phyloP scores from a whole-genome alignment of 1,140 invertebrate genomes.

The Centruroides vittatus region DNA sequence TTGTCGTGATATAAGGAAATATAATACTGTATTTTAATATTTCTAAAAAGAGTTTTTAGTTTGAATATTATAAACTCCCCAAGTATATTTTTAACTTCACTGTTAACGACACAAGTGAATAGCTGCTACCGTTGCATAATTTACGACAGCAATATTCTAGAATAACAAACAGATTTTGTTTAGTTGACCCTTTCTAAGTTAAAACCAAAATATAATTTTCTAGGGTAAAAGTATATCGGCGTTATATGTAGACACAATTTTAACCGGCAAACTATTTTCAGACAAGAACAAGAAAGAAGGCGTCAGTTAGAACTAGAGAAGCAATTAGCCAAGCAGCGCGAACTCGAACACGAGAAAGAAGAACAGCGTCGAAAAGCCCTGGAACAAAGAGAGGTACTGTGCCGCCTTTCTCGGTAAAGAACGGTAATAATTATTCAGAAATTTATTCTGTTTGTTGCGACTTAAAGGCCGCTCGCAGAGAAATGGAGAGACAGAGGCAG shows the following conservation, averaged over 20 bases:
- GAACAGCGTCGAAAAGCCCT: constrained; percentile 34
- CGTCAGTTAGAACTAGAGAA: constrained; percentile 41
- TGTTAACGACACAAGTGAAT: not conserved
- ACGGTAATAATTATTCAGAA: constrained; percentile 5
- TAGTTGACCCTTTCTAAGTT: not conserved
- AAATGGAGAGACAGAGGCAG: constrained; percentile 87
- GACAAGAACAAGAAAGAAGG: constrained; percentile 44
- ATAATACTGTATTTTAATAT: too few relatives aligned
- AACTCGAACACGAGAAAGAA: constrained; percentile 47
- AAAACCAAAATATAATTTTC: not conserved
- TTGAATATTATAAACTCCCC: too few relatives aligned
- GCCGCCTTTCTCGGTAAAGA: not conserved
- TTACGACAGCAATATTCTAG: not conserved
- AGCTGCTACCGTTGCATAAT: not conserved
- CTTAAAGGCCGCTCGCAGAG: constrained; percentile 43
- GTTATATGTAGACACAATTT: not conserved
- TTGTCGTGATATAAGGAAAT: too few relatives aligned
- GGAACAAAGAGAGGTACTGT: constrained; percentile 52
- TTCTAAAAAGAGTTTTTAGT: too few relatives aligned
- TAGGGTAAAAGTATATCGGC: not conserved
- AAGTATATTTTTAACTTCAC: not conserved
- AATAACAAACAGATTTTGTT: not conserved
- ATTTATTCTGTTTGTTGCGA: not conserved
- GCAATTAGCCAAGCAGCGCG: constrained; percentile 66
- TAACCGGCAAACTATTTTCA: constrained; percentile 12